Percentiles rank a stretch among this genome's conserved stretches.
These are phyloP conservation scores for Amphiprion percula DNA, from an alignment of 2,113 vertebrate species.

Conservation along the genomic window DNA sequence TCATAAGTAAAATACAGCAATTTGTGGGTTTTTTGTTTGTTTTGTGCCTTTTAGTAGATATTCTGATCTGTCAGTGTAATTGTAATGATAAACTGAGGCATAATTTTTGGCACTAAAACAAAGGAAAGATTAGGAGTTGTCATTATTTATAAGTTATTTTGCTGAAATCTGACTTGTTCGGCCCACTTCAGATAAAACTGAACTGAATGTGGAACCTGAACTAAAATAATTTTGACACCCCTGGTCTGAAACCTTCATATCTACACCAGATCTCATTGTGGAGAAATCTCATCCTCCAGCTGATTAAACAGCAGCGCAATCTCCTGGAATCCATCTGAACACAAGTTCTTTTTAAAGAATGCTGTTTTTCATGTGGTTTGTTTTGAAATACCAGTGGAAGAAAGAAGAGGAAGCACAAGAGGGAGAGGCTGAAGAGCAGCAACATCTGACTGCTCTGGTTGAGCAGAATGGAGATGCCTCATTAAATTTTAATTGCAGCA, in stretches of 20 bases:
- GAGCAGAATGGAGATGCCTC: conserved; percentile 67
- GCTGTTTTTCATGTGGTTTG: conserved; percentile 32
- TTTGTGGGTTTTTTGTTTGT: too few relatives aligned
- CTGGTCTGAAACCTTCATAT: not conserved
- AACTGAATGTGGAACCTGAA: too few relatives aligned
- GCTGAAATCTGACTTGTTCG: too few relatives aligned
- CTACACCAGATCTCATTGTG: conserved; percentile 20
- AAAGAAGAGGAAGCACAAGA: conserved; percentile 23
- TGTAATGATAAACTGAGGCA: too few relatives aligned
- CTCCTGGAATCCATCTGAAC: conserved; percentile 8
- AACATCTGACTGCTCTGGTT: conserved; percentile 61
- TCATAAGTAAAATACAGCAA: too few relatives aligned
- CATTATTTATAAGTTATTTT: too few relatives aligned
- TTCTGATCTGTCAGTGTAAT: too few relatives aligned
- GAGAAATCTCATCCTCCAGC: conserved; percentile 23
- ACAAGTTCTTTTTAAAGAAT: conserved; percentile 17
- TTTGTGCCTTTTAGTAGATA: too few relatives aligned
- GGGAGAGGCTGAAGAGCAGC: conserved; percentile 49
- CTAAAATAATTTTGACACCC: too few relatives aligned
- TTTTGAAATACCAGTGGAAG: conserved; percentile 31
- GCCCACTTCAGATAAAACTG: too few relatives aligned
- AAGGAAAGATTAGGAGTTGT: too few relatives aligned
- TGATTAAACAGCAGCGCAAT: conserved; percentile 14
- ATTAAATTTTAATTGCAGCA: conserved; percentile 81
- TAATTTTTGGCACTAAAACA: too few relatives aligned